Evolutionary conservation across 2,888 invertebrate species (phyloP), one percentile per base, ranked within the genome.

Genomic region (Polyommatus icarus): DNA sequence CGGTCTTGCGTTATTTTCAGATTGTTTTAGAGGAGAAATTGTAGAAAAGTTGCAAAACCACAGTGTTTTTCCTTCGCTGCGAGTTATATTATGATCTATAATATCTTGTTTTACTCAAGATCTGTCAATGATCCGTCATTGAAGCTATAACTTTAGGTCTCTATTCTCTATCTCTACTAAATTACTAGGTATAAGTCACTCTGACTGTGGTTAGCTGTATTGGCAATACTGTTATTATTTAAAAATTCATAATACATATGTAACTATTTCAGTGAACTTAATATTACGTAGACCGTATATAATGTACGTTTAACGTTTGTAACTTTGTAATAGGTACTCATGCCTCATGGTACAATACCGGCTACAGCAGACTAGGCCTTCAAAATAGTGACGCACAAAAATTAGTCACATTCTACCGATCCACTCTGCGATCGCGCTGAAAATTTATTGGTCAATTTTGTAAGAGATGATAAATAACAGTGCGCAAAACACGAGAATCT

Each of bases 1-100:
- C 75, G n/a, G 24, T 73, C 75, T 20, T 50, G 75, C 75, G 75
- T 32, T 75, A 75, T 75, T 75, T 75, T 24, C 46, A 75, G 75
- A 54, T 75, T 54, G 18, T 75, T 75, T 75, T 8, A 54, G 36
- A 73, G 6, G 29, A 50, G 54, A 75, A 72, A 75, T 67, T 67
- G 50, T 75, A 50, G 40, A 72, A 71, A 71, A 36, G 32, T 32
- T 71, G 40, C 20, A 71, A 71, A 71, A 71, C 8, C 40, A 1
- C 8, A 18, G 50, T 54, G 20, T 54, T 75, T 40, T 50, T 54
- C 24, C n/a, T 29, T 54, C 15, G 50, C 6, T 73, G 7, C 18
- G 3, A 32, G 10, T 18, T 32, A 24, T 24, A 24, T 24, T 24
- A 24, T 24, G 12, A 50, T 50, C 15, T 50, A 12, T 50, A 50